These are phyloP conservation scores for Mechanitis messenoides DNA, from an alignment of 2,888 invertebrate species.

Conservation along the genomic window DNA sequence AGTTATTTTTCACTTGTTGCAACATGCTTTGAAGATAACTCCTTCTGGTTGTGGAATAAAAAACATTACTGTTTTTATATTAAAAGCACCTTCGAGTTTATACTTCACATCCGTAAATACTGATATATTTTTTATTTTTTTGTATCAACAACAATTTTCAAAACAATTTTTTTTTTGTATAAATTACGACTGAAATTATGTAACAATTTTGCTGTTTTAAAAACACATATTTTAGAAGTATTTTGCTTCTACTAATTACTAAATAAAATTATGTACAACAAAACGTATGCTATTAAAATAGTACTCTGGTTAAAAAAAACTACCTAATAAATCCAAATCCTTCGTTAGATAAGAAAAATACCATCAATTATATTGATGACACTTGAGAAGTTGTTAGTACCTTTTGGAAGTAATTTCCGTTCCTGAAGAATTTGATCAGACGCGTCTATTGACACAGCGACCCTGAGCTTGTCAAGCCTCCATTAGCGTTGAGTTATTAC, in stretches of 20 bases:
- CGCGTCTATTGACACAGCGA: constrained; percentile 14
- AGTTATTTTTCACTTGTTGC: constrained; percentile 27
- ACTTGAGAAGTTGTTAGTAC: background rate
- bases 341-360: no score
- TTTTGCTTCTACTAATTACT: no score
- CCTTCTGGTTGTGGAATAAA: background rate
- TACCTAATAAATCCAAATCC: no score
- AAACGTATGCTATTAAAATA: no score
- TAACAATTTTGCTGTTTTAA: no score
- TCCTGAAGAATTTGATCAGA: background rate
- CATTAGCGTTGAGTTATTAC: constrained; percentile 15
- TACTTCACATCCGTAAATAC: background rate
- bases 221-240: no score
- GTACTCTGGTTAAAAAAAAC: no score
- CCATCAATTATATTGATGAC: background rate
- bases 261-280: no score
- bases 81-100: background rate
- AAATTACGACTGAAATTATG: no score
- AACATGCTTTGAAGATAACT: background rate
- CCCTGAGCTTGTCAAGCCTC: constrained; percentile 25
- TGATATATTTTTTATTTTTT: background rate
- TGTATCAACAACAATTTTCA: background rate
- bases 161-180: no score
- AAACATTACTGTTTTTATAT: background rate
- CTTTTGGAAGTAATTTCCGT: background rate